Base-by-base conservation (phyloP, 2,113 vertebrate species). In the Spea multiplicata region DNA sequence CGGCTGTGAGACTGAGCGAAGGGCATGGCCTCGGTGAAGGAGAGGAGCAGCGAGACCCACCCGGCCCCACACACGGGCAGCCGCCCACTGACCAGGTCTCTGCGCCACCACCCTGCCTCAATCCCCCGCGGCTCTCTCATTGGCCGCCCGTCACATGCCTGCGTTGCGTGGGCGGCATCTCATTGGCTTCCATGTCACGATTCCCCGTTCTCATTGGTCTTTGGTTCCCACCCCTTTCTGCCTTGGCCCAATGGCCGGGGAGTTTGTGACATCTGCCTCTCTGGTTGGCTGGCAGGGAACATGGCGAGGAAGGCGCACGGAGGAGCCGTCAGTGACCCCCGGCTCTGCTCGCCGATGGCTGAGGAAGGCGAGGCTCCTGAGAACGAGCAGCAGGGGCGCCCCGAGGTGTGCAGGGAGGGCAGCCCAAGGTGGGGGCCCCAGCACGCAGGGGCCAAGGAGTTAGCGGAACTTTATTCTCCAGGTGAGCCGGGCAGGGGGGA, bases 381-480 rank as follows among this genome's bases (percentile, higher is more conserved):
- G 64, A 59, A 71, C 44, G 75, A 53, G 76, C 78, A 73, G 53
- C 76, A 44, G 74, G 80, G 75, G 66, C 16, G 14, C 6, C 66
- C 65, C 57, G 78, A 75, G 52, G 69, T 16, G n/a, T 30, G 83
- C 85, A n/a, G 81, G 81, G 76, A 83, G 47, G 61, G 61, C 46
- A 16, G 83, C 71, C 89, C 86, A 45, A 89, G 95, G 82, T 94
- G 95, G 95, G 96, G 96, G 17, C 89, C 95, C 44, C 96, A 97
- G 81, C 96, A 97, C 85, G 94, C 95, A 52, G 96, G 96, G 17
- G 96, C 95, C 75, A 92, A 89, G 9, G 96, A 97, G 84, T 88
- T 98, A 78, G 95, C 95, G 12, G 90, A 88, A 82, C 87, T 97
- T 52, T 97, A 97, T 86, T 97, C 96, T 0, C 94, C 96, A 89